These are phyloP conservation scores for Typhlichthys subterraneus DNA, from an alignment of 2,797 vertebrate species.

Conservation along the genomic window DNA sequence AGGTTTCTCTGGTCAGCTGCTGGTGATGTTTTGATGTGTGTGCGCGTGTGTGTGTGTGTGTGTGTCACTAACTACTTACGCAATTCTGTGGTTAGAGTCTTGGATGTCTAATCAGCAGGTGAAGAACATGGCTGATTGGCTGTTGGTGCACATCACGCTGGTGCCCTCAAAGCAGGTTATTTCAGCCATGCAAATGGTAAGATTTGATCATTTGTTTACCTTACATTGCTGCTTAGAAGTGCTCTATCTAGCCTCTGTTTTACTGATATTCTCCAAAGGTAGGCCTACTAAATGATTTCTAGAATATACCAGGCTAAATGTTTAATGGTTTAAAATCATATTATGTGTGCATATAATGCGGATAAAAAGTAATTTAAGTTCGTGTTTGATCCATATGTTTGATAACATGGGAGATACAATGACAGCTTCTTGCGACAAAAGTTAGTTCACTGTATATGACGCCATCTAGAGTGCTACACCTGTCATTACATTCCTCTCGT, in stretches of 20 bases:
- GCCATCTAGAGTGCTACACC: conserved; percentile 46
- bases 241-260: not conserved
- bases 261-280: not conserved
- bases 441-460: conserved; percentile 22
- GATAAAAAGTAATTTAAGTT: not conserved
- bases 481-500: too few relatives aligned
- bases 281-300: not conserved
- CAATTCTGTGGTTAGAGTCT: conserved; percentile 46
- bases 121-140: conserved; percentile 50
- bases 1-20: conserved; percentile 40
- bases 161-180: conserved; percentile 24
- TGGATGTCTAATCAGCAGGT: conserved; percentile 56
- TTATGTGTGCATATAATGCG: not conserved
- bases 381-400: not conserved
- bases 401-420: not conserved
- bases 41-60: conserved; percentile 12
- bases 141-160: conserved; percentile 53
- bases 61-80: conserved; percentile 32
- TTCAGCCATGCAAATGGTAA: not conserved
- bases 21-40: conserved; percentile 31
- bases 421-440: not conserved
- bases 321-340: not conserved
- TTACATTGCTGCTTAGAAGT: conserved; percentile 5
- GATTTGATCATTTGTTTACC: conserved; percentile 19
- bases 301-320: not conserved